Evolutionary conservation across 2,797 vertebrate genomes (phyloP), one percentile per base, ranked within the genome.

Genomic region (Lophotriccus pileatus): DNA sequence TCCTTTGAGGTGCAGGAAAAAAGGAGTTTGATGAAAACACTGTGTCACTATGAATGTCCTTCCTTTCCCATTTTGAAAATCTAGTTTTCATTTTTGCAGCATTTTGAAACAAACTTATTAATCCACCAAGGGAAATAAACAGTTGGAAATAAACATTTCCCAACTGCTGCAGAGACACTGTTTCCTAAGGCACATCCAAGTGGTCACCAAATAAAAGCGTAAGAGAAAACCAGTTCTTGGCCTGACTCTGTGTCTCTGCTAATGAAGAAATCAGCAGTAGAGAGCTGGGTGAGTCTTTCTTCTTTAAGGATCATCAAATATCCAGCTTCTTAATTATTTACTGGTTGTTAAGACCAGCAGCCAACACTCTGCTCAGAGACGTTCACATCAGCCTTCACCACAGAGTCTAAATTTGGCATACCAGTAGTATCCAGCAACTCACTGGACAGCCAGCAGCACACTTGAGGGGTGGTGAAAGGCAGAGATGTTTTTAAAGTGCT

Each of bases 41-140:
- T 60, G 16, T 68, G 19, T 72, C 73, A 55, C 56, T 75, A 30
- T 64, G 46, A 78, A 53, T 62, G 39, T 73, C 84, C 34, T 68
- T 89, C 52, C 41, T 93, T 84, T 44, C 23, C 52, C 58, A 46
- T 82, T 78, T 94, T 90, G 58, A 93, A 93, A 95, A 95, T 32
- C 34, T 66, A 94, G 27, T 86, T 91, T 90, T 90, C 56, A 81
- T 94, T 87, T 93, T 50, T 94, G 72, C 49, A 96, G 46, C 36
- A 82, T 73, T 96, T 95, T 92, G 77, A 96, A 95, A 96, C n/a
- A 85, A 36, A 19, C 74, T 93, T 96, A 93, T 95, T 89, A 95
- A 92, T 95, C 93, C 86, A 67, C 28, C 17, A 73, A 93, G 85
- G 78, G 58, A 91, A 96, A 94, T 95, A 97, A 96, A 95, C 95